A percentile compares a stretch with the other conserved stretches of the same genome.
Conservation (phyloP, 2,888 invertebrate genomes). For the Apoda limacodes region DNA sequence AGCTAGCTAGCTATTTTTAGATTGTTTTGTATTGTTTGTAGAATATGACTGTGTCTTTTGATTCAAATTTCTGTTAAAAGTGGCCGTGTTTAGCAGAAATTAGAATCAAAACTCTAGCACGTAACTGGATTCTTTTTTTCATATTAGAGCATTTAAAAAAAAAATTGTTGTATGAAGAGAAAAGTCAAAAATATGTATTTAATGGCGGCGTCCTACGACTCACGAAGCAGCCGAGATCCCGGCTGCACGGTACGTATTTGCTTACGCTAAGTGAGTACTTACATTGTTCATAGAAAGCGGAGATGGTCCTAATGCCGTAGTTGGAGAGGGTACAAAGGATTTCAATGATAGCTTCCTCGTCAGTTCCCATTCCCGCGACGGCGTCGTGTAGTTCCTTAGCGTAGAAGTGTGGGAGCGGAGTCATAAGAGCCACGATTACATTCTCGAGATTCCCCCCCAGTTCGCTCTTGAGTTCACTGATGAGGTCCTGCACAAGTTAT, state of each 20-base stretch:
- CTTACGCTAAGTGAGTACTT: slow-evolving; percentile 55
- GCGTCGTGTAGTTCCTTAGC: slow-evolving; percentile 92
- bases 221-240: not conserved
- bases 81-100: too few relatives aligned
- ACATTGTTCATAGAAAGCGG: slow-evolving; percentile 86
- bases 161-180: too few relatives aligned
- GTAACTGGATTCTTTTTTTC: too few relatives aligned
- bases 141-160: too few relatives aligned
- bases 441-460: slow-evolving; percentile 91
- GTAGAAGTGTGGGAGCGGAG: slow-evolving; percentile 89
- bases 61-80: too few relatives aligned
- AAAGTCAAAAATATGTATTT: too few relatives aligned
- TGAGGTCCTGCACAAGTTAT: slow-evolving; percentile 79
- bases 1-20: too few relatives aligned
- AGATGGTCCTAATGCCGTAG: slow-evolving; percentile 87
- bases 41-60: too few relatives aligned
- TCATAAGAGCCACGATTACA: slow-evolving; percentile 91
- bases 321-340: slow-evolving; percentile 93
- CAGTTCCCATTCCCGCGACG: slow-evolving; percentile 87
- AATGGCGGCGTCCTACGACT: not conserved
- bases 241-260: not conserved
- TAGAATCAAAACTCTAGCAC: too few relatives aligned
- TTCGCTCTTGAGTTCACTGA: slow-evolving; percentile 90
- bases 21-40: too few relatives aligned
- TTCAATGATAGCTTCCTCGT: slow-evolving; percentile 92